Evolutionary conservation across 2,888 invertebrate species (phyloP), one percentile per base, ranked within the genome.

Genomic region (Drosophila flavopinicola): DNA sequence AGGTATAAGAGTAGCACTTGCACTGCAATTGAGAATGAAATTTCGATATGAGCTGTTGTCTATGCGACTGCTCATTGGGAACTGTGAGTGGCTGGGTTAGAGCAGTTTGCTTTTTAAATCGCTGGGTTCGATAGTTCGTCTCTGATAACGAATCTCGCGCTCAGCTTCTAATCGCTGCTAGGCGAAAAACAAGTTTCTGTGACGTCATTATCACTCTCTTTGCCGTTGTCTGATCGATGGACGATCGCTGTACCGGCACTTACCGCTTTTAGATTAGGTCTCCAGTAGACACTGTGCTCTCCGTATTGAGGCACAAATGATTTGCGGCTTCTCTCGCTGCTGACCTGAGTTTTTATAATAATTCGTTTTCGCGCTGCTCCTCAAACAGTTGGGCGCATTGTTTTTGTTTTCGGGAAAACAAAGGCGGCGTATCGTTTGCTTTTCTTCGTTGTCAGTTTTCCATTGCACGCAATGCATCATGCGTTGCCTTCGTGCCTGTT

Each of bases 301-400:
- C n/a, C n/a, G 10, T 29, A 4, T 3, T 9, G 30, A 17, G 23
- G 7, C 13, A n/a, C 29, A 24, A 48, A 39, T 23, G 13, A 42
- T 29, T 41, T 57, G 41, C 11, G 49, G 5, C 27, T 23, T 25
- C 24, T 11, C 10, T 24, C 5, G 25, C 7, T 6, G 6, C 1
- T 10, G 29, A 25, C 10, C 29, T 23, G 73, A 35, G 53, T 60
- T 69, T 72, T 68, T 72, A 72, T 72, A 72, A 47, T 38, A 68
- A 63, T 17, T 48, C 25, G 38, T 56, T 49, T 53, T 41, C 41
- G 56, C 20, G n/a, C 37, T 49, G 64, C 65, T 56, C 48, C 56
- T 24, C 32, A 59, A 57, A 30, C 15, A 33, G 41, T 60, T 52
- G 32, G 35, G 24, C 13, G 15, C 38, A 17, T 44, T 57, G 32